Percentiles rank a stretch among this genome's conserved stretches.
phyloP scores from a whole-genome alignment of 2,888 invertebrate species.

The Drosophila tripunctata region DNA sequence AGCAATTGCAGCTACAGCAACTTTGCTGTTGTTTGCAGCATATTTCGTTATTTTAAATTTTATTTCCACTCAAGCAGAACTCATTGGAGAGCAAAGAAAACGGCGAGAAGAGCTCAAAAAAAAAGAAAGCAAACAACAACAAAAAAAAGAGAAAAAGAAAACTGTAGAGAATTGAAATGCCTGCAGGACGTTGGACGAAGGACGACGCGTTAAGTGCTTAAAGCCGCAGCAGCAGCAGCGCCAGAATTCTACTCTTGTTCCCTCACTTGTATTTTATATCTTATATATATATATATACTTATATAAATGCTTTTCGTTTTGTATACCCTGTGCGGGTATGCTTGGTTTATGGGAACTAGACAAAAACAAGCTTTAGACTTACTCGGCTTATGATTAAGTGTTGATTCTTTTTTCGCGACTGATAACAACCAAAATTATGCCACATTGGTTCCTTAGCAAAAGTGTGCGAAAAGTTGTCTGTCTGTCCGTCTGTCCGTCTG shows the following conservation, averaged over 20 bases:
- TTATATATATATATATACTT: conserved; percentile 7
- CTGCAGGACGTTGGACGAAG: conserved; percentile 8
- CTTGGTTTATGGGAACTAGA: too few relatives aligned
- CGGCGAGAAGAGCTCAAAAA: conserved; percentile 18
- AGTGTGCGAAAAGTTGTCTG: too few relatives aligned
- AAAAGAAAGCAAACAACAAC: neutral
- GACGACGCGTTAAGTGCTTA: conserved; percentile 48
- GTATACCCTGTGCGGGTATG: too few relatives aligned
- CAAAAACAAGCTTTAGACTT: too few relatives aligned
- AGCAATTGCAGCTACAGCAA: conserved; percentile 18
- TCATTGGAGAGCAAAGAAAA: conserved; percentile 43
- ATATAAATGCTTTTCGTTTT: too few relatives aligned
- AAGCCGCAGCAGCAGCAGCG: conserved; percentile 23
- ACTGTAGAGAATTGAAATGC: conserved; percentile 4
- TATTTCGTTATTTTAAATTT: conserved; percentile 68
- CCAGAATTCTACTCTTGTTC: neutral
- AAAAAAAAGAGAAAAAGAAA: neutral
- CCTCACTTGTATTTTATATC: conserved; percentile 18
- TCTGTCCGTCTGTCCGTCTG: too few relatives aligned
- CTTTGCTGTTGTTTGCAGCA: conserved; percentile 38
- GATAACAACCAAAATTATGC: too few relatives aligned
- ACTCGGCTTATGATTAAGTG: too few relatives aligned
- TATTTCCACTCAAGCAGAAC: conserved; percentile 58
- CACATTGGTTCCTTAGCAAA: too few relatives aligned
- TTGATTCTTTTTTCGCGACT: too few relatives aligned